phyloP scores from a whole-genome alignment of 2,888 invertebrate genomes.

The Hemaris fuciformis region DNA sequence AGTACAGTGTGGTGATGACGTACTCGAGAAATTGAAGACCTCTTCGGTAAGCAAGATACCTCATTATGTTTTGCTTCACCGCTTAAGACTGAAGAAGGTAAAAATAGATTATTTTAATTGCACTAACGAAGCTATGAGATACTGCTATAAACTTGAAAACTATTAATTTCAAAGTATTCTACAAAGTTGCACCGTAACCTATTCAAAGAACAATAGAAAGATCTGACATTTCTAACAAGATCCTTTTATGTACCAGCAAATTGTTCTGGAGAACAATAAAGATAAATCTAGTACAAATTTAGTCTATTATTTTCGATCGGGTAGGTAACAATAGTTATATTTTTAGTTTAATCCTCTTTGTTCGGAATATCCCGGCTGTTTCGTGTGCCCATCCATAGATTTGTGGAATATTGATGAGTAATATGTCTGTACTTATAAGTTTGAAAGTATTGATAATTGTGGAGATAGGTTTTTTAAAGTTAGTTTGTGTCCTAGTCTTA shows the following conservation, averaged over 20 bases:
- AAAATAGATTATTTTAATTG: not conserved
- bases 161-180: not conserved
- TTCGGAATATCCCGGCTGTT: not conserved
- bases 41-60: too few relatives aligned
- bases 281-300: not conserved
- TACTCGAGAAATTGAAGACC: too few relatives aligned
- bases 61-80: too few relatives aligned
- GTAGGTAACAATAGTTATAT: not conserved
- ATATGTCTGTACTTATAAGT: too few relatives aligned
- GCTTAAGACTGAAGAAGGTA: too few relatives aligned
- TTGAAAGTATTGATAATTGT: too few relatives aligned
- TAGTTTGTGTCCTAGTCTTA: too few relatives aligned
- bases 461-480: too few relatives aligned
- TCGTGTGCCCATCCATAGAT: not conserved
- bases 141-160: not conserved
- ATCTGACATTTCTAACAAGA: not conserved
- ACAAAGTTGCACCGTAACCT: not conserved
- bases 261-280: not conserved
- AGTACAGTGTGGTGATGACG: too few relatives aligned
- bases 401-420: too few relatives aligned
- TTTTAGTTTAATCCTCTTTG: not conserved
- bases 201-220: not conserved
- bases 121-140: not conserved
- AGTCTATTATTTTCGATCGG: not conserved
- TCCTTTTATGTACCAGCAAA: not conserved